Evolutionary conservation across 2,113 vertebrate species (phyloP), one percentile per base, ranked within the genome.

Genomic region (Xiphophorus maculatus): DNA sequence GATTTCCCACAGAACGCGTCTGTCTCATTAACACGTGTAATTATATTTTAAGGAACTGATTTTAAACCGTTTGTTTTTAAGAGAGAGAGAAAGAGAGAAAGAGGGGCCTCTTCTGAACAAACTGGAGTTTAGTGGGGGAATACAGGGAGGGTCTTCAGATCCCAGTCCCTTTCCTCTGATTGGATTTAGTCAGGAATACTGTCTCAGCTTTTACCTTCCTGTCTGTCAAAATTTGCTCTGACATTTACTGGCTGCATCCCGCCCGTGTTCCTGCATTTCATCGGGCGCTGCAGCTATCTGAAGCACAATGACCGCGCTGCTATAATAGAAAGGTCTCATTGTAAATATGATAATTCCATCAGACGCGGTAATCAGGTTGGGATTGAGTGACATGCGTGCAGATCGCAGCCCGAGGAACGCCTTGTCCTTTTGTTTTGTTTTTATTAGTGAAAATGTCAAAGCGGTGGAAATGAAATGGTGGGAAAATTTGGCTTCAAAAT

Each of bases 261-360:
- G 19, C 33, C 29, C 37, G 27, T 66, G 67, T 68, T 54, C 27
- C 3, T 82, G 73, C 73, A 48, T 87, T 86, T 88, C 70, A 65
- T 73, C 70, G 42, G 60, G 25, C 58, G 3, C 29, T 54, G 70
- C 63, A 64, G 76, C 69, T 76, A 81, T 81, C 80, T 69, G 86
- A 69, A 33, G 63, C 79, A 88, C 85, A 89, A 81, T 69, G 76
- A 68, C 81, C n/a, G 69, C 62, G 42, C 35, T 51, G 15, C 54
- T 44, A 73, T 19, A 60, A 82, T 62, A 42, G 67, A 84, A 91
- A 91, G 87, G 85, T 89, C 84, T 89, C 62, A 73, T 84, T 86
- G 80, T 88, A 80, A 86, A 91, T 88, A 85, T 77, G 86, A 89
- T 83, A 78, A 89, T 84, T 87, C 71, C 73, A 82, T 87, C 82